Base-by-base conservation (phyloP, 2,888 invertebrate species). In the Emmelina monodactyla region DNA sequence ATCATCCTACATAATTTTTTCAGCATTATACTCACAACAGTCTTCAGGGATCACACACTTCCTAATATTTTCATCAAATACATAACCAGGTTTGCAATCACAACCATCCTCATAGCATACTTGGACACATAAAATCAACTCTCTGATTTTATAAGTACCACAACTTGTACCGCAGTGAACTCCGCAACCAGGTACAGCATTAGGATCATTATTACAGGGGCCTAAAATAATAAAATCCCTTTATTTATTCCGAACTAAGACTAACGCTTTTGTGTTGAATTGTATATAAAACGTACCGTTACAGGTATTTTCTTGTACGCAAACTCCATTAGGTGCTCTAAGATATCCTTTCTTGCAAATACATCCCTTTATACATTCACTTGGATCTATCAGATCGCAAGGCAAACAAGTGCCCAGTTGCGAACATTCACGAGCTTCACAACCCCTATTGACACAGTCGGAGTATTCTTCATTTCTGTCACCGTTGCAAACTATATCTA, bases 41-140 rank as follows among this genome's bases (percentile, higher is more conserved):
- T 50, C 22, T 22, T 47, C 31, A 7, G 50, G 49, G n/a, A 35
- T 28, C 3, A 53, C 50, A 35, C 52, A 55, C 39, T 39, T 42
- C 3, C 38, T 35, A 6, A 16, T 42, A 3, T 34, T 37, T 0
- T 12, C 25, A 16, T 51, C 45, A 13, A 37, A 42, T 1, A 45
- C 38, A 19, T 39, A 49, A 4, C 41, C 43, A 10, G 39, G 11
- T 31, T 37, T 45, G 30, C 55, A 55, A 11, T 48, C 44, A 16
- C 55, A 53, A 2, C 47, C 47, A 16, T 54, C 49, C 0, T 32
- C 1, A 2, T 37, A 2, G 32, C 53, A 54, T 9, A 33, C 10
- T 0, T 19, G 9, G 1, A 37, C 22, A 33, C 54, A 54, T 1
- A 32, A 28, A 6, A 38, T 19, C 6, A 15, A 15, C 7, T 11